Evolutionary conservation across 2,888 invertebrate genomes (phyloP).

Genomic region (Spilarctia lutea): DNA sequence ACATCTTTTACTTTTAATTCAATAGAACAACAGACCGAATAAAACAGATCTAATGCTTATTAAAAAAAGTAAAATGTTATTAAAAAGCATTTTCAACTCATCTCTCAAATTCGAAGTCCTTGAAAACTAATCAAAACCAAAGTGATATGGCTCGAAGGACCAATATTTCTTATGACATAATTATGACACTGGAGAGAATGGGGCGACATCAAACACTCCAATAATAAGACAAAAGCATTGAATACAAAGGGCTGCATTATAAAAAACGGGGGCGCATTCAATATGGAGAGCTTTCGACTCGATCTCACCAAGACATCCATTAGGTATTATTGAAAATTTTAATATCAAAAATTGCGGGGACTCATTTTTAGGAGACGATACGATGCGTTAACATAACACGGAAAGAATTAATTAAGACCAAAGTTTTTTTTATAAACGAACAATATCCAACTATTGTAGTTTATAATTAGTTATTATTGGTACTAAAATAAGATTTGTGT

Average conservation of each 20-base stretch:
- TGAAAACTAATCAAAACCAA: slow-evolving; percentile 47
- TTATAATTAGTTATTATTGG: too few species aligned
- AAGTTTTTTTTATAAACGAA: background rate
- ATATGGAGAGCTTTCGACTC: slow-evolving; percentile 71
- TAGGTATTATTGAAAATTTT: slow-evolving; percentile 87
- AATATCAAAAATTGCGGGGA: slow-evolving; percentile 83
- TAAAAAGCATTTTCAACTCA: background rate
- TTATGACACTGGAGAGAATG: slow-evolving; percentile 71
- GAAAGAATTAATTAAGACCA: background rate
- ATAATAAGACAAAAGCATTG: slow-evolving; percentile 72
- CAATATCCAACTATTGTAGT: background rate
- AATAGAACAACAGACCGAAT: background rate
- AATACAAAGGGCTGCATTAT: slow-evolving; percentile 74
- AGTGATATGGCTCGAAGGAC: slow-evolving; percentile 37
- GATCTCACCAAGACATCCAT: slow-evolving; percentile 81
- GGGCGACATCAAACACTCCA: slow-evolving; percentile 72
- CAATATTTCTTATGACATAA: slow-evolving; percentile 63
- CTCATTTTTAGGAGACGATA: slow-evolving; percentile 53
- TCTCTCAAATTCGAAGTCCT: slow-evolving; percentile 10
- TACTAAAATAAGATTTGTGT: too few species aligned
- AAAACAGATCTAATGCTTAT: background rate
- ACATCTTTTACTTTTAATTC: background rate
- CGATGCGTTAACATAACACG: slow-evolving; percentile 29
- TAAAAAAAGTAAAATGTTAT: background rate
- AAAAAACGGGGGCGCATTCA: slow-evolving; percentile 72